Base-by-base conservation (phyloP, 2,113 vertebrate species). In the Hirundichthys speculiger region DNA sequence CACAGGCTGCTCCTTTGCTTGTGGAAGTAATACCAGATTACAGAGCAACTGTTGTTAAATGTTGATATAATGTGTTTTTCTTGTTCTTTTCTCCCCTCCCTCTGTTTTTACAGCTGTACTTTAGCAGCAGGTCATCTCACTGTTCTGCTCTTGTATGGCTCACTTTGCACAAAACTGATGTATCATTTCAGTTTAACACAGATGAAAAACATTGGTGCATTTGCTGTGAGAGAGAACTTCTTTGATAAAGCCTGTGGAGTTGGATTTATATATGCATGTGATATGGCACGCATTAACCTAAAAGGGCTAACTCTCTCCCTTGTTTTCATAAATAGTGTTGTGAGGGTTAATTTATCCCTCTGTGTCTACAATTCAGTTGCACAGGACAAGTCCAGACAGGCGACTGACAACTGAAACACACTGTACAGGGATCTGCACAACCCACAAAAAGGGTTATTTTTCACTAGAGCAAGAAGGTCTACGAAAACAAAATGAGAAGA, bases 21-120 rank as follows among this genome's bases (percentile, higher is more conserved):
- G 80, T 89, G 90, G 90, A 93, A 91, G 92, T 90, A 92, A 90
- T 89, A 91, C 90, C 88, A 91, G 89, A 93, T 93, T 92, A 94
- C 91, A 93, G 90, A 92, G 90, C 86, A 84, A 91, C 91, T 92
- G 91, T 91, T 92, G 90, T 93, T 90, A 92, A 92, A 92, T 86
- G 86, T 90, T 92, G 90, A 91, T 89, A 90, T 90, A 92, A 92
- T 92, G 84, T 93, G 90, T 90, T 92, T 90, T 92, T 86, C 83
- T 91, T 88, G 77, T 79, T 82, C 79, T 81, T 88, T 86, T 83
- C 0, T 62, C 64, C 57, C 67, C 48, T 64, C 73, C 49, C 76
- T 69, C 74, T 93, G 91, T 93, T 94, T 93, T 86, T 64, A 92
- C 92, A 94, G 93, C 92, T 93, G 93, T 82, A 87, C 86, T 80